Percentiles rank a stretch among this genome's conserved stretches.
Evolutionary conservation across 1,140 invertebrate genomes (phyloP).

Genomic region (Mylabris phalerata): DNA sequence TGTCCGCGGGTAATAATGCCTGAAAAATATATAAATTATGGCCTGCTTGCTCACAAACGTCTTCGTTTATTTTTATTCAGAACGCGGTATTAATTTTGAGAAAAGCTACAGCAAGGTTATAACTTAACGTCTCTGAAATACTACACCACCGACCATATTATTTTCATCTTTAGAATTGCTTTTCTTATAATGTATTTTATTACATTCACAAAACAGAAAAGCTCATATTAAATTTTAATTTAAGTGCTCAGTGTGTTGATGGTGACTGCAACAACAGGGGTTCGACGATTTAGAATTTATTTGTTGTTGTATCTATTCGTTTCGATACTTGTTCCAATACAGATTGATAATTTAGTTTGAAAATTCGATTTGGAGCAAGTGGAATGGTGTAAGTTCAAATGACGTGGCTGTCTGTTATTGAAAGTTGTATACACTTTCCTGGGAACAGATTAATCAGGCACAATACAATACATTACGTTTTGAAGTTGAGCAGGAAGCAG

Average conservation of each 20-base stretch:
- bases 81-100: conserved; percentile 19
- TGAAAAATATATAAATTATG: conserved; percentile 30
- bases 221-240: conserved; percentile 16
- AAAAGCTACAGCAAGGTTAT: conserved; percentile 18
- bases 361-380: no score
- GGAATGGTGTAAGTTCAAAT: no score
- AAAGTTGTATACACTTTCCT: not conserved
- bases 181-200: conserved; percentile 17
- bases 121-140: conserved; percentile 17
- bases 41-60: conserved; percentile 19
- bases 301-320: not conserved
- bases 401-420: no score
- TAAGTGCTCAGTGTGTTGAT: not conserved
- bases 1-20: conserved; percentile 26
- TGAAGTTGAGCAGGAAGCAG: conserved; percentile 1
- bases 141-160: conserved; percentile 16
- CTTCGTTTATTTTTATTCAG: conserved; percentile 19
- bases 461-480: conserved; percentile 26
- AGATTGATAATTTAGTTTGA: no score
- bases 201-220: conserved; percentile 13
- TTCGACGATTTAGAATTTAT: not conserved
- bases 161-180: conserved; percentile 16
- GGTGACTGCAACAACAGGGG: not conserved
- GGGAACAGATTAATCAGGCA: conserved; percentile 27
- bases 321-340: no score